A percentile compares a stretch with the other conserved stretches of the same genome.
Conservation (phyloP, 2,797 vertebrate genomes). For the Onychomys torridus region DNA sequence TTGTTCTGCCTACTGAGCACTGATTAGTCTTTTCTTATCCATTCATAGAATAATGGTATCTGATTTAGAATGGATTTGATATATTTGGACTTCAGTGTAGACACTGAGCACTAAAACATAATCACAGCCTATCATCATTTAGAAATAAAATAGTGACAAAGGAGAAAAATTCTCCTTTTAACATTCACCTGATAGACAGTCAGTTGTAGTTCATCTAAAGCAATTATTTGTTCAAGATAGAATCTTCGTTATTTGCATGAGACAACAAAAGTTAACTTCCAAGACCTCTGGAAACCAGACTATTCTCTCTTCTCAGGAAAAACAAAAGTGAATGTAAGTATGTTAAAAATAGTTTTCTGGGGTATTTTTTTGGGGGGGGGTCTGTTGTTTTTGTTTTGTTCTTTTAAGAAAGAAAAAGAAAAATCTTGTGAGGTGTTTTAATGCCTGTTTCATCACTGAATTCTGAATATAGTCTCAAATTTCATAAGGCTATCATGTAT, state of each 20-base stretch:
- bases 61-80: neutral
- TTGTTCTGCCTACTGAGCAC: neutral
- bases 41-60: neutral
- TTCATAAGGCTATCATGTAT: constrained; percentile 70
- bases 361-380: no score
- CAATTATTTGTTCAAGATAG: neutral
- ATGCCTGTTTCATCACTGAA: constrained; percentile 43
- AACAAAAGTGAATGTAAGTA: neutral
- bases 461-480: constrained; percentile 57
- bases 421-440: constrained; percentile 1
- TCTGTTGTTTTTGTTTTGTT: no score
- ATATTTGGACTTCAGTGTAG: neutral
- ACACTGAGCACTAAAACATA: neutral
- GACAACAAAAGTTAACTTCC: constrained; percentile 47
- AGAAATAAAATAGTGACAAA: neutral
- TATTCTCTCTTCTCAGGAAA: neutral
- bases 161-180: neutral
- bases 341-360: constrained; percentile 2
- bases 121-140: neutral
- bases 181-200: neutral
- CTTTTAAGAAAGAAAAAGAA: constrained; percentile 13
- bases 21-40: neutral
- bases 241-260: neutral
- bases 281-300: neutral
- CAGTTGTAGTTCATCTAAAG: neutral